phyloP scores from a whole-genome alignment of 1,140 invertebrate species.

The Drosophila sulfurigaster region DNA sequence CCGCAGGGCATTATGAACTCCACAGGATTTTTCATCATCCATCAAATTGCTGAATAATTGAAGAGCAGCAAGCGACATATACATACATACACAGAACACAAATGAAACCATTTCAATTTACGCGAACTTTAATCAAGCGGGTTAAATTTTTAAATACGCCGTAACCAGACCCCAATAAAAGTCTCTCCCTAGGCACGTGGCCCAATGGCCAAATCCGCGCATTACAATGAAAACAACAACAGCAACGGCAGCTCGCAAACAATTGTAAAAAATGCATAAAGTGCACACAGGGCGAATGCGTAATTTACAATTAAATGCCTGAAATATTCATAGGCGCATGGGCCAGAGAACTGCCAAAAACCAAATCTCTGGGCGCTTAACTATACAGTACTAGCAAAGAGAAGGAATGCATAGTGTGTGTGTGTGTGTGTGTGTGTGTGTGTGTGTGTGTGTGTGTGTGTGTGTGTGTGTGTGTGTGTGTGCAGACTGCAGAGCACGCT shows the following conservation, averaged over 20 bases:
- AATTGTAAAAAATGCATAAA: constrained; percentile 71
- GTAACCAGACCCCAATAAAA: constrained; percentile 7
- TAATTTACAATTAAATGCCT: constrained; percentile 81
- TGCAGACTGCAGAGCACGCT: constrained; percentile 6
- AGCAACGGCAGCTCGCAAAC: constrained; percentile 34
- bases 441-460: neutral
- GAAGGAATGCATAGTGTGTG: neutral
- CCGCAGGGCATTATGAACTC: constrained; percentile 13
- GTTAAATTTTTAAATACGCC: constrained; percentile 57
- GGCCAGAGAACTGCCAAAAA: constrained; percentile 37
- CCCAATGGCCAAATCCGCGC: constrained; percentile 67
- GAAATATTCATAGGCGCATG: constrained; percentile 68
- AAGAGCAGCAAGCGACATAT: constrained; percentile 30
- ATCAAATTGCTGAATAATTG: constrained; percentile 49
- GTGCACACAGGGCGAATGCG: constrained; percentile 75
- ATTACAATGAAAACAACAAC: constrained; percentile 48
- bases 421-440: too few relatives aligned
- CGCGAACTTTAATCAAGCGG: constrained; percentile 52
- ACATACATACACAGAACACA: constrained; percentile 3
- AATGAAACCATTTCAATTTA: constrained; percentile 42
- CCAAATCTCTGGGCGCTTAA: constrained; percentile 60
- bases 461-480: neutral
- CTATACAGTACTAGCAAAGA: constrained; percentile 40
- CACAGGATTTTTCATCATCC: constrained; percentile 34
- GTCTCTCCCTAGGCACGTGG: constrained; percentile 53